Percentiles rank a stretch among this genome's conserved stretches.
Evolutionary conservation across 2,113 vertebrate species (phyloP).

Genomic region (Cryptomyrus ogoouensis): DNA sequence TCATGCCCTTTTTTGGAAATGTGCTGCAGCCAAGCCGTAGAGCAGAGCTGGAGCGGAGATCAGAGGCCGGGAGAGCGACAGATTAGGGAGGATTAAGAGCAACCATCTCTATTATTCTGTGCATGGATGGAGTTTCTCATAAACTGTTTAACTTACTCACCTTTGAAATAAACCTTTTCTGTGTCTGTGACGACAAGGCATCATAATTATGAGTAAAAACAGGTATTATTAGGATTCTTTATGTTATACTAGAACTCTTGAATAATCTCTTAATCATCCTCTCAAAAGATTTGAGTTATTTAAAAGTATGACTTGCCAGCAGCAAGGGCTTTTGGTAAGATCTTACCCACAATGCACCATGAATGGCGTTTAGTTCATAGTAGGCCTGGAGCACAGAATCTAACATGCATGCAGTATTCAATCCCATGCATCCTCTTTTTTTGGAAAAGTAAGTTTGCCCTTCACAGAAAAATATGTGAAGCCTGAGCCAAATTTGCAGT

Average conservation of each 20-base stretch:
- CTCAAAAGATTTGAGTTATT: background rate
- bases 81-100: conserved; percentile 41
- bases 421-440: background rate
- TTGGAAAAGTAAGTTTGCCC: background rate
- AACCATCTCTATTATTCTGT: conserved; percentile 24
- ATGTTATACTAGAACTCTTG: background rate
- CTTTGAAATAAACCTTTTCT: background rate
- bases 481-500: background rate
- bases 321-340: background rate
- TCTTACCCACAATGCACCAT: background rate
- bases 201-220: background rate
- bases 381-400: background rate
- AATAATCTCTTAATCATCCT: background rate
- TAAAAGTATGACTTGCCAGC: background rate
- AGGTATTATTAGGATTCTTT: background rate
- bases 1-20: conserved; percentile 14
- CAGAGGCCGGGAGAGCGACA: conserved; percentile 24
- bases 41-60: conserved; percentile 33
- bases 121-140: conserved; percentile 10
- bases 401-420: background rate
- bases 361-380: background rate
- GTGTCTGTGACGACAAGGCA: background rate
- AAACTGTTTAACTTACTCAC: background rate
- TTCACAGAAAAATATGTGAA: background rate
- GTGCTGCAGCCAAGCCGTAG: background rate